Evolutionary conservation across 2,888 invertebrate species (phyloP).

Genomic region (Barypeithes pellucidus): DNA sequence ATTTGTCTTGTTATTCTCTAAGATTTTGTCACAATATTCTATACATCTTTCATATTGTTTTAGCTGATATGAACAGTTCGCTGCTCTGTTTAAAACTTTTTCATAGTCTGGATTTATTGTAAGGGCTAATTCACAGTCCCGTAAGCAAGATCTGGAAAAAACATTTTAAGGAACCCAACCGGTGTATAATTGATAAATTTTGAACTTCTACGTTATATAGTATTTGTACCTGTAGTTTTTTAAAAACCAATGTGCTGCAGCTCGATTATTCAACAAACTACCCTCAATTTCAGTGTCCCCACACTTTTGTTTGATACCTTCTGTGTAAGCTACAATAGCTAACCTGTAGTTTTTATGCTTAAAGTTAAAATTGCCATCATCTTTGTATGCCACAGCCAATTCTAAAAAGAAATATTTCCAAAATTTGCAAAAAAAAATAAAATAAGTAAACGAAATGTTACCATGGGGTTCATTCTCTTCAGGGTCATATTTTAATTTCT

Average conservation of each 20-base stretch:
- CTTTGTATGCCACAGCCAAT: slow-evolving; percentile 90
- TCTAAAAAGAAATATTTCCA: slow-evolving; percentile 72
- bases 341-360: slow-evolving; percentile 94
- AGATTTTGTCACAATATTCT: slow-evolving; percentile 80
- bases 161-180: too few relatives aligned
- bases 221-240: slow-evolving; percentile 86
- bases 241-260: slow-evolving; percentile 90
- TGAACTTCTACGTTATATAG: too few relatives aligned
- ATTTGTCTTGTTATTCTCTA: slow-evolving; percentile 75
- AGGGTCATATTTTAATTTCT: slow-evolving; percentile 94
- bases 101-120: slow-evolving; percentile 82
- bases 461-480: slow-evolving; percentile 87
- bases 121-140: slow-evolving; percentile 86
- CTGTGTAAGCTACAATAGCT: slow-evolving; percentile 87
- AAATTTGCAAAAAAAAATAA: neutral
- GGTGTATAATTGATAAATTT: neutral
- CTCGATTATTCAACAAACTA: slow-evolving; percentile 91
- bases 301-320: slow-evolving; percentile 88
- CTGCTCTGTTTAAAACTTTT: slow-evolving; percentile 85
- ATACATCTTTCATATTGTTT: slow-evolving; percentile 81
- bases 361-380: slow-evolving; percentile 97
- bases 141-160: slow-evolving; percentile 77
- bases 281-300: slow-evolving; percentile 81
- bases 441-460: slow-evolving; percentile 60
- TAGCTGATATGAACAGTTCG: slow-evolving; percentile 80